Evolutionary conservation across 2,888 invertebrate species (phyloP).

Genomic region (Melanotus villosus): DNA sequence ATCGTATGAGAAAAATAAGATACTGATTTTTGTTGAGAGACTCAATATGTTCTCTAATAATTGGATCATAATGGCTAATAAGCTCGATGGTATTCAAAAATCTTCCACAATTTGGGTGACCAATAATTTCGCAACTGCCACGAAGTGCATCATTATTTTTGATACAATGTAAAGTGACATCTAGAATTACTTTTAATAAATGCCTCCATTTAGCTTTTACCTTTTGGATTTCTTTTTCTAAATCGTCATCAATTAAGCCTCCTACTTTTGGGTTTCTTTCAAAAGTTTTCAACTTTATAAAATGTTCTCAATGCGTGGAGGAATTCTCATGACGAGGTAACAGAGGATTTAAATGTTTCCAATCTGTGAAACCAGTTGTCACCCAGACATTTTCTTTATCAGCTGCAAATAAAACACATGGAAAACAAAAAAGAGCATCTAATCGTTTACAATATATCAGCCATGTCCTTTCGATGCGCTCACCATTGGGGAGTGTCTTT

Average conservation of each 20-base stretch:
- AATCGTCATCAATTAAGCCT: neutral
- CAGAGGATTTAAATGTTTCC: neutral
- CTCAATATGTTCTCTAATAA: too few species aligned
- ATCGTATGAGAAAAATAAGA: too few species aligned
- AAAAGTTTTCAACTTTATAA: neutral
- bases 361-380: neutral
- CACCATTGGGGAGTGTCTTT: neutral
- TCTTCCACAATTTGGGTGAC: neutral
- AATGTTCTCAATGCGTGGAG: neutral
- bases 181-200: neutral
- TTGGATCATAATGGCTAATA: too few species aligned
- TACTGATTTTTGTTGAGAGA: too few species aligned
- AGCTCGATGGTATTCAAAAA: neutral
- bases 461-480: neutral
- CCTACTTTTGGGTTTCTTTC: neutral
- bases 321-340: neutral
- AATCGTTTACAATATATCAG: neutral
- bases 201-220: neutral
- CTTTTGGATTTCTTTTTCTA: neutral
- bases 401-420: neutral
- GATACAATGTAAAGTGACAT: neutral
- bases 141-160: neutral
- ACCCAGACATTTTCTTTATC: neutral
- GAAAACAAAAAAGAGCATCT: constrained; percentile 14
- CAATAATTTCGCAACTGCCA: neutral